Evolutionary conservation across 92 coral and sea anemone species (phyloP), one percentile per base, ranked within the genome.

Genomic region (Isaurus tuberculatus): DNA sequence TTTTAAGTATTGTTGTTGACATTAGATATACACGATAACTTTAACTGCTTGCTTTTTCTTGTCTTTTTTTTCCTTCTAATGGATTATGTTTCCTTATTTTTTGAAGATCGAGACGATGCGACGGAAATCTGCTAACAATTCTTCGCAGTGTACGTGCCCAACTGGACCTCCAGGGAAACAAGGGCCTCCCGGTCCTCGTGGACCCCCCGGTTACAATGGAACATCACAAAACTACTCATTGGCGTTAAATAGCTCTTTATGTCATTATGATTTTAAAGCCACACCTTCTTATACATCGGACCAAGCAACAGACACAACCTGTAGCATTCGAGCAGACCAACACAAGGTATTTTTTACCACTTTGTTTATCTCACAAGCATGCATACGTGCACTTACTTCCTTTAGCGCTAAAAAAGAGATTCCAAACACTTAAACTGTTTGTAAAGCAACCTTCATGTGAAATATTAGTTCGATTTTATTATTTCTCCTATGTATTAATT

Each of bases 101-200:
- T 55, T 8, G 23, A 48, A 77, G 82, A 40, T 57, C 23, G 69
- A 58, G 34, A 58, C 19, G 20, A 75, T 58, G 34, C 68, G 81
- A 36, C 48, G 20, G 10, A 8, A 49, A 73, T 73, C 28, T 10
- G 4, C 19, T 8, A 61, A 10, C 30, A 73, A 73, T 61, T 17
- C 5, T 8, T 49, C 80, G 30, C 65, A 73, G 26, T 29, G 27
- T 1, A 46, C 19, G 4, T 81, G 86, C 69, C 51, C 82, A n/a
- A 63, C 70, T 34, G 91, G 91, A 14, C 80, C 42, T n/a, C 85
- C 29, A 0, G 91, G 91, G 15, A 51, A 31, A 30, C 71, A 61
- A 65, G 89, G 91, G 14, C 70, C 73, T 30, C 83, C 68, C n/a
- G 92, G 87, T 5, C 73, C 79, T 4, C 58, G 16, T 40, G 89